A percentile compares a stretch with the other conserved stretches of the same genome.
phyloP scores from a whole-genome alignment of 2,797 vertebrate species.

The Gastrophryne carolinensis region DNA sequence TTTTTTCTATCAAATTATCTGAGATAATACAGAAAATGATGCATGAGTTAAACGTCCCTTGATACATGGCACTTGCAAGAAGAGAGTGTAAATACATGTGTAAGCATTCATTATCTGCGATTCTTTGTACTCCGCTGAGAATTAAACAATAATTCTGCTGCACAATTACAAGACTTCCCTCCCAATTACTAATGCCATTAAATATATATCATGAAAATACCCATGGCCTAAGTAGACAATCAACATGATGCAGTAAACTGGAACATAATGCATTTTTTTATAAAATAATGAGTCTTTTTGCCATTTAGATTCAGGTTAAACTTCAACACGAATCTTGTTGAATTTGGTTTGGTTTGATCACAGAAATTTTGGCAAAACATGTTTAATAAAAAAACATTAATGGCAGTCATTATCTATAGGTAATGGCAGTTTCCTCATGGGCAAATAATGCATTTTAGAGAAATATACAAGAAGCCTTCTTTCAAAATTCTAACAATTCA shows the following conservation, averaged over 20 bases:
- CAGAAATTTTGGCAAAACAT: neutral
- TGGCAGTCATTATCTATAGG: too few species aligned
- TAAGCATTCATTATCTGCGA: constrained; percentile 50
- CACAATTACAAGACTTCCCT: constrained; percentile 44
- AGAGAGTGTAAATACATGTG: constrained; percentile 49
- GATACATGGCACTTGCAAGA: constrained; percentile 33
- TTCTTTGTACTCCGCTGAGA: constrained; percentile 43
- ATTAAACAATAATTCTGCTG: constrained; percentile 49
- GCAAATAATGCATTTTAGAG: too few species aligned
- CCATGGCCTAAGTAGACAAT: constrained; percentile 25
- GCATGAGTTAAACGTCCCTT: constrained; percentile 39
- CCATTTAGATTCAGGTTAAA: neutral
- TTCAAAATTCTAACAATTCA: too few species aligned
- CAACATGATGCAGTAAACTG: neutral
- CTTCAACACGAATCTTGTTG: neutral
- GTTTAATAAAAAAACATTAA: too few species aligned
- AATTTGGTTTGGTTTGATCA: neutral
- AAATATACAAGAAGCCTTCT: too few species aligned
- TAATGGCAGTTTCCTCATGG: too few species aligned
- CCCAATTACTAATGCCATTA: constrained; percentile 40
- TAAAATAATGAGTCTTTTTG: neutral
- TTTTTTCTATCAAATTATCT: constrained; percentile 43
- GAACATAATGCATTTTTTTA: neutral
- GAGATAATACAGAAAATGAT: constrained; percentile 46
- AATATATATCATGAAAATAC: constrained; percentile 28